Conservation (phyloP, 64 coral and sea anemone genomes). For the Montipora sp. region DNA sequence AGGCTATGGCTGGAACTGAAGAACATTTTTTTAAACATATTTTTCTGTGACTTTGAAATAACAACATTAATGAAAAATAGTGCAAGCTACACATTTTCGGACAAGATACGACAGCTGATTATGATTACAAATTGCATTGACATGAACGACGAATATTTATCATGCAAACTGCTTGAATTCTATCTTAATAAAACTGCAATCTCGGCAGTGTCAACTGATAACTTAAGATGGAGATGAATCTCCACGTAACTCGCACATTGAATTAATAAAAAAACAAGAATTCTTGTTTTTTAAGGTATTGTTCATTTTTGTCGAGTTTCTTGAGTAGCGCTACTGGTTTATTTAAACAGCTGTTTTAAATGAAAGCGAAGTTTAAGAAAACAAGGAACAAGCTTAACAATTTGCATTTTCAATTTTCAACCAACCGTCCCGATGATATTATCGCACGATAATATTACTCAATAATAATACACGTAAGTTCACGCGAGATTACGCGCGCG, state of each 20-base stretch:
- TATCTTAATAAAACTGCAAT: no score
- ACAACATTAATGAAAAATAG: no score
- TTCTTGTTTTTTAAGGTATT: neutral
- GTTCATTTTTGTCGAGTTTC: neutral
- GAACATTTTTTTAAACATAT: no score
- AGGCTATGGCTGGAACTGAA: no score
- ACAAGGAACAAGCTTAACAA: conserved; percentile 4
- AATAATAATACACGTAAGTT: neutral
- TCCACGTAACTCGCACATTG: neutral
- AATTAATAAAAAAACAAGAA: neutral
- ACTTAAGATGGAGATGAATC: neutral
- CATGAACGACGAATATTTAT: no score
- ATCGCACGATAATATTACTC: conserved; percentile 7
- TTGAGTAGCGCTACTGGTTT: neutral
- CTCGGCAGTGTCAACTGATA: no score
- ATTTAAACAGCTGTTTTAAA: conserved; percentile 35
- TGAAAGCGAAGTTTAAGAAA: conserved; percentile 38
- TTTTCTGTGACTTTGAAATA: no score
- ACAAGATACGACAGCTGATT: no score
- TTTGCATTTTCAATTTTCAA: conserved; percentile 33
- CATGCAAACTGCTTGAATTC: no score
- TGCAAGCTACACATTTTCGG: no score
- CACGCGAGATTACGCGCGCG: neutral
- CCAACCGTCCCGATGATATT: conserved; percentile 10
- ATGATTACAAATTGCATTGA: no score